Conservation (phyloP, 2,888 invertebrate species). For the Acanthoscelides obtectus region DNA sequence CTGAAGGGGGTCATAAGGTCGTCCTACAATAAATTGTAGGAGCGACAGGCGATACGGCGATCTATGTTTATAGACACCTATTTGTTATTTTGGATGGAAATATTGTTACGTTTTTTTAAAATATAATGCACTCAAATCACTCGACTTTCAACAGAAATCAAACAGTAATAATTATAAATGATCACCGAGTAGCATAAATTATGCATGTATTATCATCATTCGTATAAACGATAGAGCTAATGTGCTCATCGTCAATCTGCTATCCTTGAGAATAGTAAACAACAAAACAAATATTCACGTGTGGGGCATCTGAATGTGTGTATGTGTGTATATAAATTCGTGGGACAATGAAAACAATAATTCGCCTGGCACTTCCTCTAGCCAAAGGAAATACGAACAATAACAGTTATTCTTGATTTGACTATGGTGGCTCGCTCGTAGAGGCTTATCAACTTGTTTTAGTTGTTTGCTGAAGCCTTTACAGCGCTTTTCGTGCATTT, state of each 20-base stretch:
- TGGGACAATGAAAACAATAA: no score
- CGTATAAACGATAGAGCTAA: not conserved
- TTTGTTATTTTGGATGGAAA: no score
- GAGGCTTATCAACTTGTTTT: not conserved
- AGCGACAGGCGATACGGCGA: no score
- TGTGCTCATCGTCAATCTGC: not conserved
- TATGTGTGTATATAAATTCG: not conserved
- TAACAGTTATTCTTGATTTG: not conserved
- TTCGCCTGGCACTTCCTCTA: not conserved
- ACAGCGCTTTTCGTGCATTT: not conserved
- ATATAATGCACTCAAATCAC: not conserved
- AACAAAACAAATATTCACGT: not conserved
- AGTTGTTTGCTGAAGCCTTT: not conserved
- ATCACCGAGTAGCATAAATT: not conserved
- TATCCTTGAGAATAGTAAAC: not conserved
- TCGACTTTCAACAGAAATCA: not conserved
- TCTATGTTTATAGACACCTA: no score
- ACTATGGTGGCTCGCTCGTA: not conserved
- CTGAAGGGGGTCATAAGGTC: no score
- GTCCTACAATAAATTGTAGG: no score
- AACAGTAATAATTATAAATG: not conserved
- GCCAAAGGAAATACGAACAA: not conserved
- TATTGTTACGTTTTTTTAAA: no score
- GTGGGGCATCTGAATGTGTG: not conserved
- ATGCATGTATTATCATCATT: not conserved